A percentile compares a stretch with the other conserved stretches of the same genome.
Conservation (phyloP, 2,797 vertebrate species). For the Pseudotriccus pelzelni region DNA sequence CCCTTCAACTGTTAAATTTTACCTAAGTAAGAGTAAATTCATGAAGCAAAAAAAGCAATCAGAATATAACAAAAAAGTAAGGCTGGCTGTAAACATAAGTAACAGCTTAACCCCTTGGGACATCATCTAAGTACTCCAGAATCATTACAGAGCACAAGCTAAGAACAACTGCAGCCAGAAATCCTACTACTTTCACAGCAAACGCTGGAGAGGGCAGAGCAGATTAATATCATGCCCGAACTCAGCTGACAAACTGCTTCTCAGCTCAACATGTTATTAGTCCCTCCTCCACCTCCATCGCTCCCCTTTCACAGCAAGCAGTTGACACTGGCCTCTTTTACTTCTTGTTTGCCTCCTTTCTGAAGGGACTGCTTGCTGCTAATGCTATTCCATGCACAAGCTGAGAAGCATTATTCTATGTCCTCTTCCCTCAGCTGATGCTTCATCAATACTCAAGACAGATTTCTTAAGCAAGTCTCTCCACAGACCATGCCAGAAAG, state of each 20-base stretch:
- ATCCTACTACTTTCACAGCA: slow-evolving; percentile 12
- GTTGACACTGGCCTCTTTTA: slow-evolving; percentile 3
- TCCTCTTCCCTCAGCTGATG: slow-evolving; percentile 2
- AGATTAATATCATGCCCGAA: neutral
- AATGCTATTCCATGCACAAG: slow-evolving; percentile 13
- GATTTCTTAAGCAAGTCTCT: neutral
- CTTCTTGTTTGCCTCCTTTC: neutral
- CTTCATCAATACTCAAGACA: slow-evolving; percentile 10
- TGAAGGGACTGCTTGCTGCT: slow-evolving; percentile 1
- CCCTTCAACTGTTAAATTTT: neutral
- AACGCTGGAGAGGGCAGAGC: neutral
- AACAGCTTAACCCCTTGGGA: neutral
- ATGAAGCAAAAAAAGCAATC: neutral
- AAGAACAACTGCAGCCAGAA: neutral
- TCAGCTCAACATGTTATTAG: neutral
- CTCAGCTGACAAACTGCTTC: neutral
- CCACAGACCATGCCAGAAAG: neutral
- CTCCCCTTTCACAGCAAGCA: neutral
- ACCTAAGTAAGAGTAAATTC: neutral
- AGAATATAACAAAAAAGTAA: neutral
- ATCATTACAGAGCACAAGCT: neutral
- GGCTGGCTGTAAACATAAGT: neutral
- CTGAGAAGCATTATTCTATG: slow-evolving; percentile 48
- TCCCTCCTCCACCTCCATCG: neutral
- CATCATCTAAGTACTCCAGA: neutral